These are phyloP conservation scores for Phalacrocorax aristotelis DNA, from an alignment of 2,113 vertebrate genomes.

Conservation along the genomic window DNA sequence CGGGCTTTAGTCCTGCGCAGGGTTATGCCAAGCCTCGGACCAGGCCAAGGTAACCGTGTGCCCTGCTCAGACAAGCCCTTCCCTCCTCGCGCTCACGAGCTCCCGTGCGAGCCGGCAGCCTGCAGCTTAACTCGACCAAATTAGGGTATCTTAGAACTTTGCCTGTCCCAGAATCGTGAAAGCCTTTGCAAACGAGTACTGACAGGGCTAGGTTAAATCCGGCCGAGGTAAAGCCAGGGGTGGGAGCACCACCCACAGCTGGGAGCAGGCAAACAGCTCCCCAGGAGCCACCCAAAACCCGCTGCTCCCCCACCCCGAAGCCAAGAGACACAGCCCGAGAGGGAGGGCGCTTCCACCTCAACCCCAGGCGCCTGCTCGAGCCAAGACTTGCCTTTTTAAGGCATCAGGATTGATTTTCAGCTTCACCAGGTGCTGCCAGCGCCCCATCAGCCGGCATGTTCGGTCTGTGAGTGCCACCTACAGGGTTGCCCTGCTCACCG, in stretches of 20 bases:
- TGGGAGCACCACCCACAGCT: neutral
- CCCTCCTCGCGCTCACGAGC: rapidly evolving
- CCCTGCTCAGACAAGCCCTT: neutral
- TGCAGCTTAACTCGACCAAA: neutral
- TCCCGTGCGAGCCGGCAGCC: neutral
- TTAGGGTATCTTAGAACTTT: neutral
- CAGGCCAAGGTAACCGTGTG: neutral
- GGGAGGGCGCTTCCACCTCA: neutral
- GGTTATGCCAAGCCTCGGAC: neutral
- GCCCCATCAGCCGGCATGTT: neutral
- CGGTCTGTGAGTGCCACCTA: constrained; percentile 62
- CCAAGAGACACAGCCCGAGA: neutral
- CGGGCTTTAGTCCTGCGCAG: neutral
- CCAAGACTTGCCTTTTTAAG: neutral
- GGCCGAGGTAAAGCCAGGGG: rapidly evolving
- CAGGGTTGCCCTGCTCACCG: neutral
- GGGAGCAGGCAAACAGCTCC: no score
- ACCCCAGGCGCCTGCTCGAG: neutral
- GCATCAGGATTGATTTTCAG: neutral
- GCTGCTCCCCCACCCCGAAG: rapidly evolving
- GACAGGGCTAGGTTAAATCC: neutral
- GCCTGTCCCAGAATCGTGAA: neutral
- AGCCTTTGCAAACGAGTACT: neutral
- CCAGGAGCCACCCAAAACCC: neutral
- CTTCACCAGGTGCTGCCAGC: neutral